phyloP scores from a whole-genome alignment of 2,888 invertebrate species.

The Apodemia hepburni region DNA sequence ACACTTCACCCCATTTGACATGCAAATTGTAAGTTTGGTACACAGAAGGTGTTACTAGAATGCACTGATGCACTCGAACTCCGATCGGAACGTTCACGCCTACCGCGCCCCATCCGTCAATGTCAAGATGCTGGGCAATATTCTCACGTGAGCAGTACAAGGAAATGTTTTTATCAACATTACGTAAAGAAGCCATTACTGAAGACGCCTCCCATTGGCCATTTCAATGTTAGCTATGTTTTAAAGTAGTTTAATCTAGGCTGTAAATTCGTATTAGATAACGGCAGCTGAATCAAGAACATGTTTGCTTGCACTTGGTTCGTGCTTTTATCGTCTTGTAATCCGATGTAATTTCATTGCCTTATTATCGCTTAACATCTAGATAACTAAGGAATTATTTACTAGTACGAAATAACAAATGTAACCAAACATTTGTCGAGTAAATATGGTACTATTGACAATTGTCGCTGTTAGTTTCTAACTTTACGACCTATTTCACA shows the following conservation, averaged over 20 bases:
- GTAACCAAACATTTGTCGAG: background rate
- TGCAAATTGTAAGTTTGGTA: slow-evolving; percentile 45
- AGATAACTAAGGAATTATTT: slow-evolving; percentile 16
- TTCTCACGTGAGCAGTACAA: slow-evolving; percentile 59
- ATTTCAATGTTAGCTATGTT: slow-evolving; percentile 47
- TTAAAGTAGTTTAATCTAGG: slow-evolving; percentile 51
- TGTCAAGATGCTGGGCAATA: slow-evolving; percentile 51
- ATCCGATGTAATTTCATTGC: slow-evolving; percentile 31
- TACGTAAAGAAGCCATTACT: slow-evolving; percentile 59
- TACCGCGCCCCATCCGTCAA: slow-evolving; percentile 54
- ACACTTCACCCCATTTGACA: slow-evolving; percentile 35
- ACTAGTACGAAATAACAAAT: slow-evolving; percentile 8
- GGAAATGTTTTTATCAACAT: slow-evolving; percentile 63
- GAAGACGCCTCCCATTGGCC: slow-evolving; percentile 45
- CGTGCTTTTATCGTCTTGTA: slow-evolving; percentile 46
- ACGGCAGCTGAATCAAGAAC: slow-evolving; percentile 55
- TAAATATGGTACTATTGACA: background rate
- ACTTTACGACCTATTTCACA: slow-evolving; percentile 14
- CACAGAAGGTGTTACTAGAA: slow-evolving; percentile 32
- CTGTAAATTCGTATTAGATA: slow-evolving; percentile 68
- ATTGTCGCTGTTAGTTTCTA: slow-evolving; percentile 2
- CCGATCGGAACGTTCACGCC: slow-evolving; percentile 37
- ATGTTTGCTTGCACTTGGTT: slow-evolving; percentile 57
- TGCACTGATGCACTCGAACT: slow-evolving; percentile 26
- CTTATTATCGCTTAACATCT: slow-evolving; percentile 27